Base-by-base conservation (phyloP, 2,113 vertebrate genomes). In the Isurus oxyrinchus region DNA sequence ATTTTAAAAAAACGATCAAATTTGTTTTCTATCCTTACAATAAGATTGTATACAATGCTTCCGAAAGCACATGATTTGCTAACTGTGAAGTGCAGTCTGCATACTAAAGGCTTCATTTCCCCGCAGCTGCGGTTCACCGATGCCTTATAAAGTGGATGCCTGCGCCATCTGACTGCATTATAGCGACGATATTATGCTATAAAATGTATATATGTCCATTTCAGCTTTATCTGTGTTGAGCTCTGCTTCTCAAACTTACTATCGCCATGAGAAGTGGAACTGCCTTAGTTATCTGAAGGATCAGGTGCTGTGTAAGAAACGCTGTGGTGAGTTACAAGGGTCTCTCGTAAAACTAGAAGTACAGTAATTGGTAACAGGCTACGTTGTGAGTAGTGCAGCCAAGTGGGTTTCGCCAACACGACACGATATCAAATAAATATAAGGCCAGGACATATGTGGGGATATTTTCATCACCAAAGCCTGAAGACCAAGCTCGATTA, bases 121-220 rank as follows among this genome's bases (percentile, higher is more conserved):
- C 67, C 67, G 67, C 94, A 95, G 94, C 66, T 95, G 94, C 94
- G 23, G 25, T 72, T 95, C 94, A 44, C 94, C 66, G 94, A 55
- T 35, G 66, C 44, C 67, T 55, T 27, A 53, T 16, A 69, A 49
- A 76, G 44, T 55, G 66, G 27, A 11, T 31, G 67, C 5, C 49
- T 35, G 94, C 93, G 94, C 67, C 25, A 49, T 72, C 67, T 55
- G 49, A 69, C 63, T 19, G 49, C 94, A 63, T 95, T 95, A 16
- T 31, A 40, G n/a, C 23, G 16, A 49, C 21, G 40, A 44, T 44
- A 84, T 49, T 49, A 31, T 53, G 66, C 94, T 49, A 23, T 95
- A 25, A 95, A 95, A 95, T 95, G 67, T 72, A 76, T 27, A 95
- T 53, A 72, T 72, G 94, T 53, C 66, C 23, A 95, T 55, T 35